Base-by-base conservation (phyloP, 2,888 invertebrate genomes). In the Metallyticus violacea region DNA sequence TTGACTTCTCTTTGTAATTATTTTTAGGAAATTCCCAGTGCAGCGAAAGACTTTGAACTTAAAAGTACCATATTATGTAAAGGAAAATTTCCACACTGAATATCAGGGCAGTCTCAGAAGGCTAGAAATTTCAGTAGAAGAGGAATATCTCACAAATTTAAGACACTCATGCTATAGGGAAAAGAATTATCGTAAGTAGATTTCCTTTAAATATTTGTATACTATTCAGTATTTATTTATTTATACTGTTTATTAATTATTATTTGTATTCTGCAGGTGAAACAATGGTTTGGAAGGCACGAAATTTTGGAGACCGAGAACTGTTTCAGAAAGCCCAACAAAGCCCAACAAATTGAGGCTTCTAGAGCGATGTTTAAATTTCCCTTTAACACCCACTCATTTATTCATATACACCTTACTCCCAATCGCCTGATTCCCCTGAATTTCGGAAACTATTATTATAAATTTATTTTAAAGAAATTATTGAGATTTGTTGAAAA, bases 121-220 rank as follows among this genome's bases (percentile, higher is more conserved):
- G 87, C 93, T 99, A 30, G 99, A 99, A 91, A 95, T 96, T 91
- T 96, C 98, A 1, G 98, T 99, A 6, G 99, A 99, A 91, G 99
- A 99, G 90, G 99, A 99, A 90, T 99, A 97, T 91, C 94, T 99
- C 81, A 95, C 96, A 91, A 95, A 95, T 89, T 93, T 99, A 79
- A 94, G 97, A 29, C 96, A 97, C 92, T 95, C 97, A 85, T 99
- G 99, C 92, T 98, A 97, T 92, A 95, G 98, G 90, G 99, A 99
- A 92, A 95, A 97, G 90, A 98, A 95, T 93, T 97, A 97, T 91
- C 95, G 95, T 95, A 92, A 94, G 94, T 93, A 89, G 88, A 26
- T 29, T 85, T 4, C 30, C 7, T 62, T 27, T n/a, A 22, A 15
- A 7, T 22, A 7, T 83, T 83, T 9, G 25, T 30, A 27, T 62